Conservation (phyloP, 1,140 invertebrate species). For the Periplaneta americana region DNA sequence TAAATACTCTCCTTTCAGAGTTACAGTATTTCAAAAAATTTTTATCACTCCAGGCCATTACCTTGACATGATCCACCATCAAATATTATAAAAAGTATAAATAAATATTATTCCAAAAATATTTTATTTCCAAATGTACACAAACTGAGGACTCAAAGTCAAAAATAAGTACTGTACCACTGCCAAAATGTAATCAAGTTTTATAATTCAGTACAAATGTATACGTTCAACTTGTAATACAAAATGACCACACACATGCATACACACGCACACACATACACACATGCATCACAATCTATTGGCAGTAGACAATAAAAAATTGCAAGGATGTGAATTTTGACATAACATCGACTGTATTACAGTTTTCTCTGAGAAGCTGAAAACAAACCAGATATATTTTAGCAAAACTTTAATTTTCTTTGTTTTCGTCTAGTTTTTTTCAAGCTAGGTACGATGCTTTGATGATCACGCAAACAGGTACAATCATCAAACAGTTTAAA, state of each 20-base stretch:
- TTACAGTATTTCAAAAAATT: neutral
- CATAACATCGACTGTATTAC: neutral
- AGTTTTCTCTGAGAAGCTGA: neutral
- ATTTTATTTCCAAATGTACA: neutral
- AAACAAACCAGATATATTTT: neutral
- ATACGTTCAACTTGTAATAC: neutral
- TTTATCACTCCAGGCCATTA: neutral
- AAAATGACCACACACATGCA: neutral
- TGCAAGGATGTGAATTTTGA: neutral
- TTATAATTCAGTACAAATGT: neutral
- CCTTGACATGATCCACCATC: neutral
- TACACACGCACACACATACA: neutral
- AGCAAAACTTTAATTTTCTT: neutral
- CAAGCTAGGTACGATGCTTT: neutral
- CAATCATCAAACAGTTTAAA: neutral
- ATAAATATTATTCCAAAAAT: neutral
- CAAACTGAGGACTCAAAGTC: neutral
- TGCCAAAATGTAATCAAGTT: neutral
- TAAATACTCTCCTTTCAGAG: neutral
- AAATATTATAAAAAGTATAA: neutral
- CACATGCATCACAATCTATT: neutral
- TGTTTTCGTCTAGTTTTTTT: neutral
- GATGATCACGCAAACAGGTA: neutral
- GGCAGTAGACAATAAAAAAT: neutral
- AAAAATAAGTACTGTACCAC: neutral